Evolutionary conservation across 2,113 vertebrate species (phyloP), one percentile per base, ranked within the genome.

Genomic region (Pelobates fuscus): DNA sequence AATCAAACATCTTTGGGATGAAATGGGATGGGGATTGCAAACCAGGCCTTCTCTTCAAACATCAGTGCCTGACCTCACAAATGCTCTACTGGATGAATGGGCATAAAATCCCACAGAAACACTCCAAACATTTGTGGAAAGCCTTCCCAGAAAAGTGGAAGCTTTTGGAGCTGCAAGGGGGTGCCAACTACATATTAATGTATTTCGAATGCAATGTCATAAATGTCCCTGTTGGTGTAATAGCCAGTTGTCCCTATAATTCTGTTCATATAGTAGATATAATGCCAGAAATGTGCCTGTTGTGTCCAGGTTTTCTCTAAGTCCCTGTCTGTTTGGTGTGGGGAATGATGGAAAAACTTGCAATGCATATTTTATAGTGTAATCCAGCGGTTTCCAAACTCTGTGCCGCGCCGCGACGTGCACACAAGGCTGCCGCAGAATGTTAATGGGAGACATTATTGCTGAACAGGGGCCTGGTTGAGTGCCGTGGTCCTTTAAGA

Each of bases 51-150:
- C 32, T 37, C 32, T 0, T 37, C 32, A 5, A 37, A 57, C 54
- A 57, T 57, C 7, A 57, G 54, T 57, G 54, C 23, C n/a, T 57
- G 54, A 17, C 23, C 23, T 57, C n/a, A 57, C 54, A 57, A 57
- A 57, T n/a, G n/a, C n/a, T n/a, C n/a, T n/a, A n/a, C 17, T 8
- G 1, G 11, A 24, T 57, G 54, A 57, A 57, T 23, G 54, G 54
- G 54, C 54, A 57, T 6, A 57, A 10, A 57, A 3, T 57, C 2
- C 54, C 54, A 57, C 54, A 57, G 23, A 57, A 21, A 57, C 5
- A 57, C 8, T 57, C 54, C 8, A 57, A 57, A 57, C 6, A 21
- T 20, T 57, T 57, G 54, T 57, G 21, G 54, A 57, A 57, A 21
- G 23, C 5, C 54, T 57, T 57, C 54, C 54, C 54, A 57, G 54